phyloP scores from a whole-genome alignment of 2,797 vertebrate species.

The Coregonus suidteri region DNA sequence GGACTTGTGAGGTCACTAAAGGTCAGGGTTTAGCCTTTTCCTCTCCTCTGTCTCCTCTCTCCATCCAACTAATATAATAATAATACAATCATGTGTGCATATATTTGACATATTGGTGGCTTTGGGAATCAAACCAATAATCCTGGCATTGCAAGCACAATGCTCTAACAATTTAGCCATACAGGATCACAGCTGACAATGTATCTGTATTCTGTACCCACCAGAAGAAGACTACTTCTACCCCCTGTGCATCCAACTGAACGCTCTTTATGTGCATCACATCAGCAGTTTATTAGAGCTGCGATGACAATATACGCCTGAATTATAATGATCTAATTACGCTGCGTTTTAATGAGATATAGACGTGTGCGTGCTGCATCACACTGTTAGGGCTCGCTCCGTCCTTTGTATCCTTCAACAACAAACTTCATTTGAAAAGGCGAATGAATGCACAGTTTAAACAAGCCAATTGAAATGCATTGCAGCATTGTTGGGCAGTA shows the following conservation, averaged over 20 bases:
- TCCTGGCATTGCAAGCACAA: background rate
- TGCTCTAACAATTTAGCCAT: background rate
- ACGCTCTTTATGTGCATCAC: constrained; percentile 21
- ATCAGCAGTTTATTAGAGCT: constrained; percentile 25
- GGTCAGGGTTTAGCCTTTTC: background rate
- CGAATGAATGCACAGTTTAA: constrained; percentile 47
- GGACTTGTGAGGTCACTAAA: constrained; percentile 24
- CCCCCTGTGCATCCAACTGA: constrained; percentile 11
- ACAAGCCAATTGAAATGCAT: constrained; percentile 53
- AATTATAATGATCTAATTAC: constrained; percentile 56
- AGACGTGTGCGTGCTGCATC: constrained; percentile 41
- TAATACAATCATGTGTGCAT: background rate
- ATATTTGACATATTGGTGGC: background rate
- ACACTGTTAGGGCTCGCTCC: constrained; percentile 35
- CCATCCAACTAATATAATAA: background rate
- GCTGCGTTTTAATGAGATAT: constrained; percentile 60
- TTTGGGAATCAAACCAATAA: background rate
- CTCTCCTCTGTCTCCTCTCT: background rate
- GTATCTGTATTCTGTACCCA: background rate
- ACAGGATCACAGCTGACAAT: background rate
- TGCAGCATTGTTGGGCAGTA: constrained; percentile 28
- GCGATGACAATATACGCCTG: constrained; percentile 23
- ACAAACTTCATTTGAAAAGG: constrained; percentile 50
- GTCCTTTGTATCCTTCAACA: constrained; percentile 46
- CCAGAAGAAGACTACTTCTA: constrained; percentile 41